Base-by-base conservation (phyloP, 1,140 invertebrate genomes). In the Ericerus pela region DNA sequence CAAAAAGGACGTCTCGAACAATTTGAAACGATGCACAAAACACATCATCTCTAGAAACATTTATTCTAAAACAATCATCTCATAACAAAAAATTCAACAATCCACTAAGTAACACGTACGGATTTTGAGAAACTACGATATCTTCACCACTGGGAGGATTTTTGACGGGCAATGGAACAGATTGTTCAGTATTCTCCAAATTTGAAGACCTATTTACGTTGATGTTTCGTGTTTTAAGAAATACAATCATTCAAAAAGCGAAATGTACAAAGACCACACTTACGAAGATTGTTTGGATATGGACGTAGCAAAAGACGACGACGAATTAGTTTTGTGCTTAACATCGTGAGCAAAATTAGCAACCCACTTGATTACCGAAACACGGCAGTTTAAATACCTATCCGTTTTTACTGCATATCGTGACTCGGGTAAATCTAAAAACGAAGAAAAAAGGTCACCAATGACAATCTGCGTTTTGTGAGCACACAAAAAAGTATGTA, bases 301-400 rank as follows among this genome's bases (percentile, higher is more conserved):
- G 10, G 37, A 14, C 22, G 31, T 37, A 70, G 55, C 70, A 67
- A 52, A 71, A 69, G 38, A 68, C 53, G 11, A 70, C 66, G 16
- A 67, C 60, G 0, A 66, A 29, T 4, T 18, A 18, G 33, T 38
- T 36, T 58, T 58, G 36, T 54, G 57, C 28, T 58, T 58, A 30
- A 54, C 41, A 38, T 58, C 38, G 30, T 91, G 85, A 1, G 84
- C 85, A 63, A 85, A 90, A 62, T 77, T 86, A 0, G 88, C 81
- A 0, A 93, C 73, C 89, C 89, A 94, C 70, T 88, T 88, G 33
- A 94, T 86, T 10, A 93, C 73, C 20, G 81, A 81, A 26, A 92
- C 88, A 65, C 89, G 78, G 88, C 59, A 84, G 62, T 28, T 79
- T 68, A 69, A 77, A 76, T 74, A 81, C 77, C 62, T 81, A 63